Percentiles rank a stretch among this genome's conserved stretches.
Evolutionary conservation across 2,888 invertebrate species (phyloP).

Genomic region (Leptarthrus brevirostris): DNA sequence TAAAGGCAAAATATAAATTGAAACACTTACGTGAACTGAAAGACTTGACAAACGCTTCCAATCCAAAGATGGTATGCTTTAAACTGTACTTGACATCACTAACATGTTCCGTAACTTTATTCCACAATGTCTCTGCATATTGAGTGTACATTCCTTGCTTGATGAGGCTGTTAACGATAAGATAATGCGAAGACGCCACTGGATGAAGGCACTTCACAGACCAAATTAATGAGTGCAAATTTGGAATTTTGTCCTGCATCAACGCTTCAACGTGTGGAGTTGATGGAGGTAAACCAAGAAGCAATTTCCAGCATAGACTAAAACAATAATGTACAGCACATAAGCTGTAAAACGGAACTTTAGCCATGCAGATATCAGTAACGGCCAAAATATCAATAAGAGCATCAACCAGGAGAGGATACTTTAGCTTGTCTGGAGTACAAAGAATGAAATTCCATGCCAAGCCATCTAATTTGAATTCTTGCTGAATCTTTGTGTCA

Average conservation of each 20-base stretch:
- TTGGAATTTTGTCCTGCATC: slow-evolving; percentile 76
- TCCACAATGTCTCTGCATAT: slow-evolving; percentile 68
- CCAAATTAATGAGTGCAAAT: slow-evolving; percentile 89
- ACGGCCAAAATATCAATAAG: slow-evolving; percentile 85
- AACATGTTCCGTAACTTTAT: slow-evolving; percentile 64
- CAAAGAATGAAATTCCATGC: slow-evolving; percentile 95
- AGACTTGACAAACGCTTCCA: slow-evolving; percentile 63
- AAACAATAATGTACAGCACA: slow-evolving; percentile 93
- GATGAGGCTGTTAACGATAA: slow-evolving; percentile 86
- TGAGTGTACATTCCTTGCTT: slow-evolving; percentile 92
- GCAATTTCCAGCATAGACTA: slow-evolving; percentile 72
- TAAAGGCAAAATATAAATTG: too few relatives aligned
- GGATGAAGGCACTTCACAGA: slow-evolving; percentile 85
- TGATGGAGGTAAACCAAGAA: slow-evolving; percentile 90
- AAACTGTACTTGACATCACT: slow-evolving; percentile 64
- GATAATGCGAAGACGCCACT: slow-evolving; percentile 87
- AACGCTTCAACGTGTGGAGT: slow-evolving; percentile 86
- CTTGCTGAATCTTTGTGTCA: slow-evolving; percentile 75
- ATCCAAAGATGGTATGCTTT: slow-evolving; percentile 63
- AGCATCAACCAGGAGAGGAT: slow-evolving; percentile 87
- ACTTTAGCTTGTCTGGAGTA: slow-evolving; percentile 90
- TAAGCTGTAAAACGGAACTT: slow-evolving; percentile 72
- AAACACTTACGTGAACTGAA: slow-evolving; percentile 61
- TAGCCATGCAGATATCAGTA: slow-evolving; percentile 75
- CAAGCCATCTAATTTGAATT: slow-evolving; percentile 90